Conservation (phyloP, 2,797 vertebrate genomes). For the Coendou prehensilis region DNA sequence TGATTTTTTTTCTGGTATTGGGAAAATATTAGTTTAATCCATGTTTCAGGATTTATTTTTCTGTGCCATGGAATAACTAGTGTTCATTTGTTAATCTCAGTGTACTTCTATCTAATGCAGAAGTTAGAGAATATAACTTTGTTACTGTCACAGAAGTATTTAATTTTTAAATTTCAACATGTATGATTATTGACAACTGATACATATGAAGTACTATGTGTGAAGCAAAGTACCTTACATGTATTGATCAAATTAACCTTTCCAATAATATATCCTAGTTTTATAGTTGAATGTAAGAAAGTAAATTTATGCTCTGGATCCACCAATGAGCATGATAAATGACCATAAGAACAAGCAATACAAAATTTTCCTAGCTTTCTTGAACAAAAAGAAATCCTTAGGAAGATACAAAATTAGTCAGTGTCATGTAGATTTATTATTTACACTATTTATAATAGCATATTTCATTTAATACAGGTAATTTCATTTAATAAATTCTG, state of each 20-base stretch:
- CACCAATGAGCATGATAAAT: constrained; percentile 31
- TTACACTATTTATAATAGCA: constrained; percentile 5
- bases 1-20: not conserved
- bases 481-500: constrained; percentile 4
- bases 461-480: not conserved
- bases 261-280: not conserved
- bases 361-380: constrained; percentile 4
- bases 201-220: not conserved
- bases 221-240: not conserved
- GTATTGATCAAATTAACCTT: not conserved
- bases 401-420: constrained; percentile 41
- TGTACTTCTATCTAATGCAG: not conserved
- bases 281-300: not conserved
- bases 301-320: not conserved
- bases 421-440: constrained; percentile 46
- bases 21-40: not conserved
- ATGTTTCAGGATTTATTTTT: not conserved
- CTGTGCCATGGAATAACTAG: not conserved
- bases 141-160: not conserved
- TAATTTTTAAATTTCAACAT: not conserved
- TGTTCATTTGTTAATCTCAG: not conserved
- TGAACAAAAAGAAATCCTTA: constrained; percentile 33
- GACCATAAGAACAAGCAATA: not conserved
- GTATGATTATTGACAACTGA: not conserved
- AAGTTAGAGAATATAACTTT: not conserved